phyloP scores from a whole-genome alignment of 2,797 vertebrate genomes.

The Pelochelys cantorii region DNA sequence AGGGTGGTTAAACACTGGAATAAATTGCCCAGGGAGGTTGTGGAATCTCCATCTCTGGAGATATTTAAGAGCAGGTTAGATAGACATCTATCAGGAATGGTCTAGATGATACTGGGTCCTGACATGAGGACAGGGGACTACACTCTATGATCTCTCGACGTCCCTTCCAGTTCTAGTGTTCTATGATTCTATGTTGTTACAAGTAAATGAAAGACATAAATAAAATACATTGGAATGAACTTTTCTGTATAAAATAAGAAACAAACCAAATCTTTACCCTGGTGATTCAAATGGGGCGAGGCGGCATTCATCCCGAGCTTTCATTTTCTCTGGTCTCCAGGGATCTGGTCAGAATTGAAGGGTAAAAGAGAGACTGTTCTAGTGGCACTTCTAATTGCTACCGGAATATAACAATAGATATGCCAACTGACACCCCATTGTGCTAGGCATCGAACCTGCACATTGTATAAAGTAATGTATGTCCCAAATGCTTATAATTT shows the following conservation, averaged over 20 bases:
- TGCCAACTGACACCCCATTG: not conserved
- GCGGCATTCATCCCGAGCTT: not conserved
- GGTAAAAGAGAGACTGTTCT: not conserved
- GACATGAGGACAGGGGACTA: too few relatives aligned
- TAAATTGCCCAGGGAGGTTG: too few relatives aligned
- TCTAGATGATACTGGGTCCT: too few relatives aligned
- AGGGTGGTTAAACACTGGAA: too few relatives aligned
- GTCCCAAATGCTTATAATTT: not conserved
- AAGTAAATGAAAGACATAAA: not conserved
- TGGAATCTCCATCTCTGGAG: too few relatives aligned
- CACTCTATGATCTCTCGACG: too few relatives aligned
- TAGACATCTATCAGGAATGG: too few relatives aligned
- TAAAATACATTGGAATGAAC: not conserved
- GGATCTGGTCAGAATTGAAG: not conserved
- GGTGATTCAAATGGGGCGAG: not conserved
- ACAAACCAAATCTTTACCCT: not conserved
- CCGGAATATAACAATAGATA: too few relatives aligned
- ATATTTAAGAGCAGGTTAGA: too few relatives aligned
- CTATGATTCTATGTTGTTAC: not conserved
- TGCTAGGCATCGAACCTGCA: not conserved
- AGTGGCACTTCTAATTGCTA: too few relatives aligned
- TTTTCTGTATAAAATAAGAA: not conserved
- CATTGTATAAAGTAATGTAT: rapidly evolving
- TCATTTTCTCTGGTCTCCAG: not conserved
- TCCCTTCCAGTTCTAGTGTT: too few relatives aligned